phyloP scores from a whole-genome alignment of 2,113 vertebrate genomes.

The Xiphias gladius region DNA sequence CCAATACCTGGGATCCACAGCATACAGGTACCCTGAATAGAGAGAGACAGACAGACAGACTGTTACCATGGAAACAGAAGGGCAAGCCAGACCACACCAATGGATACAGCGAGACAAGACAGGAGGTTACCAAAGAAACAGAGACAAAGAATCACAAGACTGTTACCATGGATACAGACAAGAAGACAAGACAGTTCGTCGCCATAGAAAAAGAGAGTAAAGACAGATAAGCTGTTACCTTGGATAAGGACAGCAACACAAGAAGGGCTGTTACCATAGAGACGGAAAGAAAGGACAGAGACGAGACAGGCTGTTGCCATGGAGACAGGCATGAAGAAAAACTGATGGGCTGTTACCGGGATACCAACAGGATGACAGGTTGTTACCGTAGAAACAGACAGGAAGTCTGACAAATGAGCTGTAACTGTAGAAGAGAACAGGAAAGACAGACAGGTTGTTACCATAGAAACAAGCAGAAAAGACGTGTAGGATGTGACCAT shows the following conservation, averaged over 20 bases:
- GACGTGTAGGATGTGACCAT: no score
- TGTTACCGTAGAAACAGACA: neutral
- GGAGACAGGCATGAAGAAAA: no score
- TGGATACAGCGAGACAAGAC: neutral
- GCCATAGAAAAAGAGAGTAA: neutral
- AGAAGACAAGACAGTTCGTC: neutral
- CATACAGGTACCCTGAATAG: conserved; percentile 76
- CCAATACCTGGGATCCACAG: conserved; percentile 81
- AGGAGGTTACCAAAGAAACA: neutral
- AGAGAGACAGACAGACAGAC: neutral
- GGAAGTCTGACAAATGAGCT: no score
- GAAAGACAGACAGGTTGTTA: neutral
- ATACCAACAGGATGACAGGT: neutral
- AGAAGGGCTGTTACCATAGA: neutral
- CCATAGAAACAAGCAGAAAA: neutral
- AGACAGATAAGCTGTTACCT: neutral
- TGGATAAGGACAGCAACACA: neutral
- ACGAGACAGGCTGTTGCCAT: neutral
- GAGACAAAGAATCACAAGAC: neutral
- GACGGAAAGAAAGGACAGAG: neutral
- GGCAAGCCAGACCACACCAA: neutral
- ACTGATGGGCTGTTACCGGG: neutral
- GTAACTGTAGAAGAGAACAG: no score
- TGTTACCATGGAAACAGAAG: neutral
- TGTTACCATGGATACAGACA: neutral